Evolutionary conservation across 2,797 vertebrate species (phyloP).

Genomic region (Thamnophis elegans): DNA sequence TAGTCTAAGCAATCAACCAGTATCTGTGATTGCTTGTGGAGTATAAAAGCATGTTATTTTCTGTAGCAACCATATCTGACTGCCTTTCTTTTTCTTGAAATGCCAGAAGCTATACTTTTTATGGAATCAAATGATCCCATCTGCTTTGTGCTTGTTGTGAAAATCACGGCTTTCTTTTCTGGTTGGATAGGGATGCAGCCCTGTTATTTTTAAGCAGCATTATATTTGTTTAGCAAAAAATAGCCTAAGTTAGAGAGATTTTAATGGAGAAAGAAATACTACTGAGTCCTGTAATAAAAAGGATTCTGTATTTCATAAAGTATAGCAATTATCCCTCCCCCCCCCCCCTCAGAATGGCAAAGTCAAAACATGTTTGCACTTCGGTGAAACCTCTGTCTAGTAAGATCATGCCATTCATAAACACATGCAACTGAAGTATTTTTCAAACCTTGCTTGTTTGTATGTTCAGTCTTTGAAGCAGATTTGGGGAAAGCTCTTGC

Average conservation of each 20-base stretch:
- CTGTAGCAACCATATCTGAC: neutral
- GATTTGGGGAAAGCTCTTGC: neutral
- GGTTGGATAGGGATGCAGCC: neutral
- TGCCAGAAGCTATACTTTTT: neutral
- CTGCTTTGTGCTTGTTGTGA: neutral
- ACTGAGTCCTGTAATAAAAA: neutral
- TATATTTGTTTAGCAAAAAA: neutral
- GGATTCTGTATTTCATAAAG: neutral
- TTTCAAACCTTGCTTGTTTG: neutral
- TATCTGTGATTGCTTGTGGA: neutral
- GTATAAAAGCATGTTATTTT: neutral
- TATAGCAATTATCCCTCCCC: neutral
- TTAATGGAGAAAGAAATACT: no score
- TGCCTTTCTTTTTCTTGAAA: neutral
- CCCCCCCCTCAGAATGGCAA: neutral
- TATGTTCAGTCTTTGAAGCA: neutral
- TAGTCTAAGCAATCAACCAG: neutral
- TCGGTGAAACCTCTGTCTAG: neutral
- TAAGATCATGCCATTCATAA: neutral
- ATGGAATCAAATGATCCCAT: neutral
- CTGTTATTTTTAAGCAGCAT: neutral
- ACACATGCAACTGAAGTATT: neutral
- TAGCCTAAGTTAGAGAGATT: neutral
- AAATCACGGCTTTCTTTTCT: neutral
- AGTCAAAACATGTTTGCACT: neutral